These are phyloP conservation scores for Cryptoleucopteryx plumbea DNA, from an alignment of 2,113 vertebrate species.

Conservation along the genomic window DNA sequence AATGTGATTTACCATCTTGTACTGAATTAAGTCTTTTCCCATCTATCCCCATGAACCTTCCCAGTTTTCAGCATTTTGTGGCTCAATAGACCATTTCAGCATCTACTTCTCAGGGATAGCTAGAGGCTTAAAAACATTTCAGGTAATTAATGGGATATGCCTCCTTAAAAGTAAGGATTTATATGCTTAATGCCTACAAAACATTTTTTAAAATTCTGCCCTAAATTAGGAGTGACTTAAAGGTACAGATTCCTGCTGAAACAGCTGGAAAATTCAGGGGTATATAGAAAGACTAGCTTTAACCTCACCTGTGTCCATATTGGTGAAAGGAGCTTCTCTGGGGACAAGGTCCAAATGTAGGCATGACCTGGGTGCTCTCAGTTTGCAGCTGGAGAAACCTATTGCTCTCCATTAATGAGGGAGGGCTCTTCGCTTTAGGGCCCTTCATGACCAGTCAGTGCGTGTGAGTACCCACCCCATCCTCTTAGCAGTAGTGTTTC, in stretches of 20 bases:
- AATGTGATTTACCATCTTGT: background rate
- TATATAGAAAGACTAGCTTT: background rate
- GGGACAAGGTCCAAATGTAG: background rate
- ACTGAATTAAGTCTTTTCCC: background rate
- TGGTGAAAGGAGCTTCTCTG: background rate
- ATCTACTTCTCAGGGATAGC: background rate
- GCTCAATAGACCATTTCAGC: background rate
- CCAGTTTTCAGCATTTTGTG: background rate
- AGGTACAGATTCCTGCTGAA: background rate
- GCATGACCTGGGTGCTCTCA: background rate
- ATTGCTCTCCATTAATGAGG: background rate
- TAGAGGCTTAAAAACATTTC: background rate
- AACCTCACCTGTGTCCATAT: rapidly evolving
- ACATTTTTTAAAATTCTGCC: background rate
- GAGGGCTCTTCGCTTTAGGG: background rate
- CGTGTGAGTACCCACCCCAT: background rate
- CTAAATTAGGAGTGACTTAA: background rate
- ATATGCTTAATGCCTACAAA: background rate
- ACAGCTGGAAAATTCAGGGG: background rate
- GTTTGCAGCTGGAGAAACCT: background rate
- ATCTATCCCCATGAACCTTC: background rate
- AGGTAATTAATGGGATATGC: background rate
- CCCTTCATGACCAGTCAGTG: background rate
- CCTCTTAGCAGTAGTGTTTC: background rate
- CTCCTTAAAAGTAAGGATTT: background rate